Base-by-base conservation (phyloP, 1,140 invertebrate species). In the Bombus waltoni region DNA sequence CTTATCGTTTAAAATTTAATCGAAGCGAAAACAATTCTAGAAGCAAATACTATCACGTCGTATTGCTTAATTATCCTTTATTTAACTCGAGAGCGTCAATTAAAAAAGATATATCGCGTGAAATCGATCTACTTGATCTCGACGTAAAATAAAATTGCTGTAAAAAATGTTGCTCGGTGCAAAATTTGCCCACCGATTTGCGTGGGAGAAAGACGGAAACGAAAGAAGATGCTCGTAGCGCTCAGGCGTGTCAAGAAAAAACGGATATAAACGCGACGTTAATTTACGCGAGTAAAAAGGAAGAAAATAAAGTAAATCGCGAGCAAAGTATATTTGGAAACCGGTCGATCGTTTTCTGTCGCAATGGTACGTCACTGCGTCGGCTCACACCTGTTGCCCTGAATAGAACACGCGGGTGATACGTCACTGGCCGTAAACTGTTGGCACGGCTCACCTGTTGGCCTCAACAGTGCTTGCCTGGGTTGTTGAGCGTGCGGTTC, bases 371-470 rank as follows among this genome's bases (percentile, higher is more conserved):
- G 86, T 73, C 68, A 81, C 82, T 80, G 80, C 38, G 57, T 40
- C 76, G 75, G 28, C 62, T 90, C 89, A 90, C 89, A 91, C 89
- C 89, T 91, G 89, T 90, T 91, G 89, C 89, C 89, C 89, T 88
- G 73, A 75, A 80, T 89, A 89, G 87, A 87, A 78, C 88, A 85
- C 83, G 73, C 68, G 80, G 66, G 57, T 86, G 90, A 85, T 91
- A 91, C 92, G 91, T 87, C 89, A 92, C 92, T 93, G 92, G 68
- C 62, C 65, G 80, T 89, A 88, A 92, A 92, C 89, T 88, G 92
- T 85, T 93, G 92, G 91, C 92, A 90, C 74, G 87, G 89, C 92
- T 93, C 92, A 93, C 92, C 92, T 93, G 92, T 93, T 93, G 92
- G 91, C 90, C 88, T 92, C 89, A 90, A 57, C 91, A 93, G 92